These are phyloP conservation scores for Diarsia rubi DNA, from an alignment of 2,888 invertebrate genomes.

Conservation along the genomic window DNA sequence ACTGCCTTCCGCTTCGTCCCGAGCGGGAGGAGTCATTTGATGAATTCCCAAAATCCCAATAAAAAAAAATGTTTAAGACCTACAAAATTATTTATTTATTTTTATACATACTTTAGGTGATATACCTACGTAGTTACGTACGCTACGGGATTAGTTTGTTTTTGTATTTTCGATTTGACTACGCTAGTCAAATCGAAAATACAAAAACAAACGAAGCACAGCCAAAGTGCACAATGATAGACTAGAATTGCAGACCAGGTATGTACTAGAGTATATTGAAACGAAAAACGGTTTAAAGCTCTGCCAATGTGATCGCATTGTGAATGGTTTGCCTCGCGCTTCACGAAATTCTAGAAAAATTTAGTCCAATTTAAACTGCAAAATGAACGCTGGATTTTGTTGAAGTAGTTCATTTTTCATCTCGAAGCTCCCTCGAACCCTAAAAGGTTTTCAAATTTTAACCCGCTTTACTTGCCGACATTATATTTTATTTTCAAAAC, in stretches of 20 bases:
- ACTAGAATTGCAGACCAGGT: not conserved
- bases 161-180: too few relatives aligned
- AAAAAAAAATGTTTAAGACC: too few relatives aligned
- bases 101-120: too few relatives aligned
- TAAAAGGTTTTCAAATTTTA: not conserved
- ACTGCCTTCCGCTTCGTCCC: too few relatives aligned
- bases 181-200: too few relatives aligned
- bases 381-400: not conserved
- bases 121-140: too few relatives aligned
- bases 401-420: not conserved
- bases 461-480: not conserved
- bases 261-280: conserved; percentile 5
- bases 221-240: not conserved
- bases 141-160: too few relatives aligned
- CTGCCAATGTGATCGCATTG: not conserved
- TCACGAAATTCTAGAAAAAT: not conserved
- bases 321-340: not conserved
- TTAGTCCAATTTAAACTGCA: not conserved
- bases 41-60: too few relatives aligned
- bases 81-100: too few relatives aligned
- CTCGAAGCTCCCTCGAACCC: not conserved
- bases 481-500: not conserved
- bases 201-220: too few relatives aligned
- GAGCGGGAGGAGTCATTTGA: too few relatives aligned
- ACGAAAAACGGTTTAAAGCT: conserved; percentile 5